Evolutionary conservation across 2,797 vertebrate genomes (phyloP), one percentile per base, ranked within the genome.

Genomic region (Jordanella pulchra): DNA sequence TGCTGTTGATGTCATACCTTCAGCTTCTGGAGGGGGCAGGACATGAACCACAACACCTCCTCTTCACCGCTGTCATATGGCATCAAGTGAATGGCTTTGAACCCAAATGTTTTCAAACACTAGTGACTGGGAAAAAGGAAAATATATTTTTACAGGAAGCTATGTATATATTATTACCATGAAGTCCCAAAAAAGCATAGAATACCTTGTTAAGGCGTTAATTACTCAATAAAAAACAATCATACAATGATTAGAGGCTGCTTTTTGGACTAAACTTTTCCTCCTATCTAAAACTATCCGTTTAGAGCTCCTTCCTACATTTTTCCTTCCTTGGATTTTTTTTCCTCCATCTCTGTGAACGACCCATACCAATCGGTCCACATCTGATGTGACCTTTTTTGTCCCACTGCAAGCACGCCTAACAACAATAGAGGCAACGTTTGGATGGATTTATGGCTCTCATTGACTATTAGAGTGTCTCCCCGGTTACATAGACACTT

Each of bases 1-100:
- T 88, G 82, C 86, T 76, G 85, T 86, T 93, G 92, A 93, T 93
- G 93, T 94, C 93, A 94, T 78, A 86, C 80, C 79, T 82, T 81
- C 73, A 79, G 82, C 73, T 86, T 65, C 75, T 83, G 80, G 80
- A 87, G 72, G 85, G 72, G 85, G 73, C 73, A 67, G 86, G 87
- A 73, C 70, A 88, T 77, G 79, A 89, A 89, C 90, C 85, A 90
- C 84, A 87, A 77, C 87, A 89, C 84, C 85, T 77, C 85, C 78
- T 79, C 72, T 77, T 86, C 76, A 85, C 76, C 79, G 79, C 80
- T 67, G 80, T 86, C 83, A 86, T 78, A 80, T 67, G 12, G 80
- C 27, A 80, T 5, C 75, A 77, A 79, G 82, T 66, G 63, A 84
- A 85, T 85, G 75, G 56, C 79, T 75, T 72, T 87, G 72, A 90